Conservation (phyloP, 2,797 vertebrate species). For the Sebastes elongatus region DNA sequence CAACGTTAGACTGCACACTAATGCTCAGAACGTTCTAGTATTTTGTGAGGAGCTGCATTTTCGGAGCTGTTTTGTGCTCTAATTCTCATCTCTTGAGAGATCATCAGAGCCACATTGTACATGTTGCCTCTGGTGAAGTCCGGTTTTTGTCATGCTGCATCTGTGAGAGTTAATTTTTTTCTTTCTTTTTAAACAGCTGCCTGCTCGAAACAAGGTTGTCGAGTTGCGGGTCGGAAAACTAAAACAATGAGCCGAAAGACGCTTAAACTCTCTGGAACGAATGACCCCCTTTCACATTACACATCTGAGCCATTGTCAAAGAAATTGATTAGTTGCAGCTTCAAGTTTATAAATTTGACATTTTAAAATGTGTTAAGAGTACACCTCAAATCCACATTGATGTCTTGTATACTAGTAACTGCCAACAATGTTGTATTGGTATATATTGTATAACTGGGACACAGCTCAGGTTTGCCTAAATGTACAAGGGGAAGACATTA, state of each 20-base stretch:
- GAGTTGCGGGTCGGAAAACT: not conserved
- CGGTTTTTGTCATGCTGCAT: not conserved
- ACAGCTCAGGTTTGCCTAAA: not conserved
- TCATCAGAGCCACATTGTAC: too few species aligned
- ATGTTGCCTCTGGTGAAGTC: not conserved
- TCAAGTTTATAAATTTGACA: not conserved
- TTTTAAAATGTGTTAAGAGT: not conserved
- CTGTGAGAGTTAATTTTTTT: too few species aligned
- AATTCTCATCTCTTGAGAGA: too few species aligned
- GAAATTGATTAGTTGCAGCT: not conserved
- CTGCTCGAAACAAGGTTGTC: not conserved
- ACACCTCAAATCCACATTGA: not conserved
- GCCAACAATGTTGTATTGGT: not conserved
- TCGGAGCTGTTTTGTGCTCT: too few species aligned
- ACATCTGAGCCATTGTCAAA: not conserved
- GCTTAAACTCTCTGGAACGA: not conserved
- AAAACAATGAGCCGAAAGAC: not conserved
- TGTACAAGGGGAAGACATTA: not conserved
- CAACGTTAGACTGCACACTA: not conserved
- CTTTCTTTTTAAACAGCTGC: not conserved
- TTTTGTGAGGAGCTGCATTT: too few species aligned
- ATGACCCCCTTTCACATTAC: not conserved
- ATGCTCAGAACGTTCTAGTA: not conserved
- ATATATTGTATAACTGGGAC: not conserved
- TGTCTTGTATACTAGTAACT: not conserved